Percentiles rank a stretch among this genome's conserved stretches.
These are phyloP conservation scores for Griposia aprilina DNA, from an alignment of 2,888 invertebrate species.

Conservation along the genomic window DNA sequence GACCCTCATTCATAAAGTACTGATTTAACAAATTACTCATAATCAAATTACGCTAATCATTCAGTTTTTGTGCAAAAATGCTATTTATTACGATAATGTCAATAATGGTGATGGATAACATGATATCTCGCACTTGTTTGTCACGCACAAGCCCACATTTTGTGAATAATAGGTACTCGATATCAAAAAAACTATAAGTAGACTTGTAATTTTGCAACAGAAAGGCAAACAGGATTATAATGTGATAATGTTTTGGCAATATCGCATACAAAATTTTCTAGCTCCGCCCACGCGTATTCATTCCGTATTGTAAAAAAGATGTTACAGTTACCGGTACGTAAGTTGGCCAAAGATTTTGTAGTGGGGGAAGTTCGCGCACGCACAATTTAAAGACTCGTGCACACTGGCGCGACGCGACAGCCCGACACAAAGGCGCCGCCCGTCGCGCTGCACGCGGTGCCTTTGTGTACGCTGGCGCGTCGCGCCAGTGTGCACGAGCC, in stretches of 20 bases:
- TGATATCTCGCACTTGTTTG: constrained; percentile 53
- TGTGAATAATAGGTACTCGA: background rate
- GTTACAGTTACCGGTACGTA: too few relatives aligned
- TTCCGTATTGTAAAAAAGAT: too few relatives aligned
- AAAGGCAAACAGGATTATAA: constrained; percentile 31
- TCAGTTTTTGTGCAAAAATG: constrained; percentile 8
- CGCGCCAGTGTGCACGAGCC: too few relatives aligned
- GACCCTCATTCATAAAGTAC: constrained; percentile 17
- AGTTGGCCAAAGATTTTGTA: too few relatives aligned
- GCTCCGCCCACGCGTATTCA: background rate
- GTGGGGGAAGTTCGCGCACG: too few relatives aligned
- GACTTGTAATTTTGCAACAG: constrained; percentile 16
- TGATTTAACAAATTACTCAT: constrained; percentile 6
- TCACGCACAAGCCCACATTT: constrained; percentile 46
- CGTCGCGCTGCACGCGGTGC: too few relatives aligned
- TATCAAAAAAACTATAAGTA: constrained; percentile 13
- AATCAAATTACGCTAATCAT: constrained; percentile 22
- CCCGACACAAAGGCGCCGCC: too few relatives aligned
- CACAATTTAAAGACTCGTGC: too few relatives aligned
- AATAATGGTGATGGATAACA: constrained; percentile 46
- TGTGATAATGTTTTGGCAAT: constrained; percentile 25
- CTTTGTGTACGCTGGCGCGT: too few relatives aligned
- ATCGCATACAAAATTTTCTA: background rate
- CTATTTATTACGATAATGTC: constrained; percentile 43
- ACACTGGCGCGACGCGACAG: too few relatives aligned